Evolutionary conservation across 2,888 invertebrate genomes (phyloP).

Genomic region (Xestia rhomboidea): DNA sequence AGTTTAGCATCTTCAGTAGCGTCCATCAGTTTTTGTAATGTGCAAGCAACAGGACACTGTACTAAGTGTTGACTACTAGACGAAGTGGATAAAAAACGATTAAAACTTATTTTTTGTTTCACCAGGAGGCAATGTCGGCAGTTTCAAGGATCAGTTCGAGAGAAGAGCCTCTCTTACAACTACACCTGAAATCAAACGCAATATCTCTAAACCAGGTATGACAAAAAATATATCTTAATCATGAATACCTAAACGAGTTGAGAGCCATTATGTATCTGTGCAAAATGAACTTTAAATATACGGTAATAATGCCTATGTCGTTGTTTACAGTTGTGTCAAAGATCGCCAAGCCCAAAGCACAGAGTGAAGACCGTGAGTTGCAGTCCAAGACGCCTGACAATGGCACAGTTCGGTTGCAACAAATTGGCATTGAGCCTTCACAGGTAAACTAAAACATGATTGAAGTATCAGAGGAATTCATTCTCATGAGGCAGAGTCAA

Average conservation of each 20-base stretch:
- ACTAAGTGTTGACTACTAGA: background rate
- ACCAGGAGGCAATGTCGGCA: constrained; percentile 94
- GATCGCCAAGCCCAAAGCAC: constrained; percentile 88
- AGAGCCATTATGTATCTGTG: background rate
- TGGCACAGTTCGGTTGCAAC: constrained; percentile 86
- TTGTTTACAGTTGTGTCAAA: constrained; percentile 82
- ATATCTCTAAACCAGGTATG: constrained; percentile 84
- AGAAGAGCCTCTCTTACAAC: constrained; percentile 93
- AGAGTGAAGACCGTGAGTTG: constrained; percentile 88
- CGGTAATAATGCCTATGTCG: background rate
- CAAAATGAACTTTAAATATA: background rate
- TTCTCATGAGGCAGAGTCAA: background rate
- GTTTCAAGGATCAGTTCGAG: constrained; percentile 96
- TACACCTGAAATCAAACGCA: constrained; percentile 85
- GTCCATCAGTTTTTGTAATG: background rate
- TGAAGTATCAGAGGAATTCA: background rate
- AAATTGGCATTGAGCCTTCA: constrained; percentile 88
- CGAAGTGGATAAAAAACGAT: background rate
- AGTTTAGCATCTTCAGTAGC: background rate
- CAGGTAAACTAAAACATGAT: constrained; percentile 72
- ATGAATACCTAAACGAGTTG: background rate
- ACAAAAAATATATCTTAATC: background rate
- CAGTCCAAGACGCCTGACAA: constrained; percentile 79
- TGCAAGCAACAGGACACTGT: background rate
- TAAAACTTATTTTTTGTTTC: background rate